Evolutionary conservation across 2,888 invertebrate species (phyloP).

Genomic region (Ormyrus labotus): DNA sequence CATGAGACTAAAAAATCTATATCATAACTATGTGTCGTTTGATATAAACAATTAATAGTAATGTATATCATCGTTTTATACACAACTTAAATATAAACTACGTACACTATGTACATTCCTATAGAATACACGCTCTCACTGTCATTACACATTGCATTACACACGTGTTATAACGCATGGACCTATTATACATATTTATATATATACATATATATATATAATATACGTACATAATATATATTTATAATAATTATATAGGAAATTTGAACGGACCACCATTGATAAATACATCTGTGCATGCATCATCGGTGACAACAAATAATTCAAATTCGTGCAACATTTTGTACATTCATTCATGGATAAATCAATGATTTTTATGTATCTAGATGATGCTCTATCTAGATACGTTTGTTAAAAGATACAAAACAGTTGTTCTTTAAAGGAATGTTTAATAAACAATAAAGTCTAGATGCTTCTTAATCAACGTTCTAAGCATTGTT

Average conservation of each 20-base stretch:
- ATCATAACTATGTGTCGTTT: constrained; percentile 76
- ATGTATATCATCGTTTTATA: constrained; percentile 76
- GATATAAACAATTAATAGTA: constrained; percentile 72
- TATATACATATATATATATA: constrained; percentile 54
- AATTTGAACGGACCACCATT: constrained; percentile 70
- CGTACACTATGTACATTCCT: constrained; percentile 75
- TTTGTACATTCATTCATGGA: constrained; percentile 8
- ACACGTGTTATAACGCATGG: constrained; percentile 67
- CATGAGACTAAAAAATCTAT: constrained; percentile 74
- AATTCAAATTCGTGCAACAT: constrained; percentile 9
- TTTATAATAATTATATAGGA: constrained; percentile 68
- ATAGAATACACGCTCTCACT: constrained; percentile 71
- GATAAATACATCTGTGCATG: constrained; percentile 58
- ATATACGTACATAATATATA: constrained; percentile 59
- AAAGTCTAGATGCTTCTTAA: too few species aligned
- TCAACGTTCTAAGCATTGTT: too few species aligned
- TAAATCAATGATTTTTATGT: background rate
- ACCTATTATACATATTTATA: constrained; percentile 67
- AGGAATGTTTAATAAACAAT: too few species aligned
- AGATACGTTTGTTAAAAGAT: too few species aligned
- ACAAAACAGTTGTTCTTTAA: too few species aligned
- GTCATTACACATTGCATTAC: constrained; percentile 70
- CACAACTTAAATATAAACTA: constrained; percentile 73
- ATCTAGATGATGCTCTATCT: background rate
- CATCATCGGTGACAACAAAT: constrained; percentile 51